Evolutionary conservation across 2,113 vertebrate genomes (phyloP).

Genomic region (Aphelocoma coerulescens): DNA sequence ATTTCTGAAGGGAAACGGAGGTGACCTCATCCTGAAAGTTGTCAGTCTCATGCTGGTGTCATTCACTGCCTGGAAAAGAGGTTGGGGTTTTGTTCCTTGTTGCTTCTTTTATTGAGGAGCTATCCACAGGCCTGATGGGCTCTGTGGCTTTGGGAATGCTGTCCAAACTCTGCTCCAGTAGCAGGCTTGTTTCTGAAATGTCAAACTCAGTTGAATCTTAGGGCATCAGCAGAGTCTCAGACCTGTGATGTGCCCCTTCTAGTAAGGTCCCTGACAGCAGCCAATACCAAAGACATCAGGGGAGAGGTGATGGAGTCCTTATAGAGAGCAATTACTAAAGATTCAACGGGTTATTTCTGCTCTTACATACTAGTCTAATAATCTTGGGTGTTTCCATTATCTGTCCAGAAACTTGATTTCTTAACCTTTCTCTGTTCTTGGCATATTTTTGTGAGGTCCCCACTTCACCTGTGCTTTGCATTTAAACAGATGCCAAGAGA

Average conservation of each 20-base stretch:
- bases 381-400: neutral
- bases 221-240: neutral
- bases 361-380: neutral
- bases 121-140: neutral
- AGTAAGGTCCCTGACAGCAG: neutral
- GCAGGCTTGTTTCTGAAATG: neutral
- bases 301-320: neutral
- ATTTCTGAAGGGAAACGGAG: constrained; percentile 6
- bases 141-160: neutral
- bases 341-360: neutral
- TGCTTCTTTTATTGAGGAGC: constrained; percentile 8
- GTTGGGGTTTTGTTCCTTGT: neutral
- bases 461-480: neutral
- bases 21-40: constrained; percentile 48
- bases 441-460: neutral
- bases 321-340: rapidly evolving
- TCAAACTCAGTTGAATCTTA: neutral
- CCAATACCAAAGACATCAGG: neutral
- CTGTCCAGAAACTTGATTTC: neutral
- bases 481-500: neutral
- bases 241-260: neutral
- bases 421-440: neutral
- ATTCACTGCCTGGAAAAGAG: neutral
- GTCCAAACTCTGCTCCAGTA: neutral
- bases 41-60: constrained; percentile 4